A percentile compares a stretch with the other conserved stretches of the same genome.
These are phyloP conservation scores for Parelbella ahira DNA, from an alignment of 2,888 invertebrate genomes.

Conservation along the genomic window DNA sequence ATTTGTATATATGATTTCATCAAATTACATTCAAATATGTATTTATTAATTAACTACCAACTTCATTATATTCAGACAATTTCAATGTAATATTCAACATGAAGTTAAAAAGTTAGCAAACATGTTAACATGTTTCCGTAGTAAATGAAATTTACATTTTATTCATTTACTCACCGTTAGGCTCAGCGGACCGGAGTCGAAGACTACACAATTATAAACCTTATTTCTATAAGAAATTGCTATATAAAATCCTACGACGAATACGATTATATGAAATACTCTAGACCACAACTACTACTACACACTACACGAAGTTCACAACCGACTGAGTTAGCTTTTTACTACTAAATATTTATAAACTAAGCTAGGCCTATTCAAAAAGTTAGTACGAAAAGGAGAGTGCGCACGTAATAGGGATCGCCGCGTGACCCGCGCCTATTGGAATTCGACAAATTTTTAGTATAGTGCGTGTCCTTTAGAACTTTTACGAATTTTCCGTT, in stretches of 20 bases:
- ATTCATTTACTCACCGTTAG: constrained; percentile 23
- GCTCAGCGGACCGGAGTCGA: constrained; percentile 3
- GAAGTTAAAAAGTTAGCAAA: constrained; percentile 23
- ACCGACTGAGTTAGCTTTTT: constrained; percentile 52
- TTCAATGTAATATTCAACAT: too few relatives aligned
- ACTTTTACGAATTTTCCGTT: constrained; percentile 36
- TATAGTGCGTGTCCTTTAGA: constrained; percentile 25
- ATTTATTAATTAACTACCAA: too few relatives aligned
- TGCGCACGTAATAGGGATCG: neutral
- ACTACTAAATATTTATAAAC: too few relatives aligned
- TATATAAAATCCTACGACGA: constrained; percentile 29
- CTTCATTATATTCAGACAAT: too few relatives aligned
- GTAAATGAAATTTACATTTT: constrained; percentile 10
- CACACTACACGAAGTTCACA: constrained; percentile 44
- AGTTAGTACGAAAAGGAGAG: constrained; percentile 17
- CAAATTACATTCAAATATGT: too few relatives aligned
- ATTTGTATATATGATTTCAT: too few relatives aligned
- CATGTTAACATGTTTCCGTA: constrained; percentile 5
- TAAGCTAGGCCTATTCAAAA: constrained; percentile 27
- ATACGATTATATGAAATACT: constrained; percentile 26
- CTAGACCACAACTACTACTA: constrained; percentile 32
- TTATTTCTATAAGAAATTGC: too few relatives aligned
- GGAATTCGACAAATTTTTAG: constrained; percentile 9
- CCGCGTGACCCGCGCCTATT: constrained; percentile 11
- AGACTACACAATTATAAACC: constrained; percentile 25